A percentile compares a stretch with the other conserved stretches of the same genome.
Conservation (phyloP, 2,888 invertebrate species). For the Chrysomela aeneicollis region DNA sequence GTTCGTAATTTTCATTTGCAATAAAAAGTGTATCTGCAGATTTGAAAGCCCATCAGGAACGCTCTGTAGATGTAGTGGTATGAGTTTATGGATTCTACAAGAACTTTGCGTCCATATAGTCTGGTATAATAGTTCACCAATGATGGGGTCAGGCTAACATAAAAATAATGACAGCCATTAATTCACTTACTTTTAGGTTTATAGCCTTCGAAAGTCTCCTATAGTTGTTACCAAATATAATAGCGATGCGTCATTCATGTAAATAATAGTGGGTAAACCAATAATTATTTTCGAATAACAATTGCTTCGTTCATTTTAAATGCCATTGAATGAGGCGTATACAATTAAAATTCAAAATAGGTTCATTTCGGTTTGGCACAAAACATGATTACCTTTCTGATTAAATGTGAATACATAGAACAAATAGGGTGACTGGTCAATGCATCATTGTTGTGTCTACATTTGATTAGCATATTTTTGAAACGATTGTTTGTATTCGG, state of each 20-base stretch:
- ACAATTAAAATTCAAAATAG: not conserved
- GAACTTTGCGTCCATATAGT: too few relatives aligned
- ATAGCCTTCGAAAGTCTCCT: not conserved
- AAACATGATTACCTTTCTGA: not conserved
- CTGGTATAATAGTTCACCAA: too few relatives aligned
- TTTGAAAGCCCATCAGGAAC: too few relatives aligned
- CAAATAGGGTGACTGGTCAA: not conserved
- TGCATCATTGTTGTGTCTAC: not conserved
- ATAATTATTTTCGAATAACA: not conserved
- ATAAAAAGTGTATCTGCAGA: too few relatives aligned
- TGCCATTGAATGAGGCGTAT: not conserved
- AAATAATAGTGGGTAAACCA: not conserved
- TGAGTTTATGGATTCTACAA: too few relatives aligned
- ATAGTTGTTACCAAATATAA: not conserved
- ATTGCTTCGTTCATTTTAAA: not conserved
- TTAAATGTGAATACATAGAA: not conserved
- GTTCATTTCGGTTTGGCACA: not conserved
- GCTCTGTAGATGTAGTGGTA: too few relatives aligned
- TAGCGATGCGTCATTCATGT: not conserved
- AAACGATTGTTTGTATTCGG: not conserved
- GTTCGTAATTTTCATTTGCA: too few relatives aligned
- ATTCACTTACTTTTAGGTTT: not conserved
- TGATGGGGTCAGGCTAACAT: not conserved
- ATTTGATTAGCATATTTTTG: not conserved
- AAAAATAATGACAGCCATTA: not conserved